Base-by-base conservation (phyloP, 2,797 vertebrate species). In the Brotula barbata region DNA sequence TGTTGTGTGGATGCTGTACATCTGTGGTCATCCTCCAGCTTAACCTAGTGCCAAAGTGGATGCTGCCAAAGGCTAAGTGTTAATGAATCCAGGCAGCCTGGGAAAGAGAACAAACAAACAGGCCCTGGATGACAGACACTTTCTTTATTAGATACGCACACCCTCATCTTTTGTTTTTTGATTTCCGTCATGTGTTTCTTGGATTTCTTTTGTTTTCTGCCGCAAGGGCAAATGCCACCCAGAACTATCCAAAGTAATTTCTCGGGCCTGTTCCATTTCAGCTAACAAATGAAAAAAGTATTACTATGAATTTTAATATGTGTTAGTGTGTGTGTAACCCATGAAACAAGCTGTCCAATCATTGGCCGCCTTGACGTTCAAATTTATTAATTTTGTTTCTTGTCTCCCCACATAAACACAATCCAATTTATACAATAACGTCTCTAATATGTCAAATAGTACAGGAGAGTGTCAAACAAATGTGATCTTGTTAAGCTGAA, bases 31-130 rank as follows among this genome's bases (percentile, higher is more conserved):
- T 67, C 76, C 51, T 73, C 46, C 69, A 63, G 62, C 72, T 76
- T 58, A 66, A 20, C 40, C 8, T 43, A 42, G 52, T 79, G 69
- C 71, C 51, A 63, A 62, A 68, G 56, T 23, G 57, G 65, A 21
- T 49, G 56, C 58, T 85, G 78, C 78, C 77, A 82, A 78, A 51
- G 58, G 57, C 64, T 63, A 69, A 39, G 60, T 77, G 43, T 73
- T 83, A 78, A 79, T 84, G 80, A 85, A 83, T 65, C 68, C 60
- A 71, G 71, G 58, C 78, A 78, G 71, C 54, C 71, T 54, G 71
- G 68, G 70, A 73, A 50, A 70, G 62, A 76, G 61, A 45, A 73
- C 74, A 81, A 84, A 81, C 75, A 71, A 73, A 82, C 82, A 56
- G 44, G 54, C 42, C 20, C 36, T 41, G 49, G 34, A 82, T 69